phyloP scores from a whole-genome alignment of 2,888 invertebrate genomes.

The Heliconius cydno region DNA sequence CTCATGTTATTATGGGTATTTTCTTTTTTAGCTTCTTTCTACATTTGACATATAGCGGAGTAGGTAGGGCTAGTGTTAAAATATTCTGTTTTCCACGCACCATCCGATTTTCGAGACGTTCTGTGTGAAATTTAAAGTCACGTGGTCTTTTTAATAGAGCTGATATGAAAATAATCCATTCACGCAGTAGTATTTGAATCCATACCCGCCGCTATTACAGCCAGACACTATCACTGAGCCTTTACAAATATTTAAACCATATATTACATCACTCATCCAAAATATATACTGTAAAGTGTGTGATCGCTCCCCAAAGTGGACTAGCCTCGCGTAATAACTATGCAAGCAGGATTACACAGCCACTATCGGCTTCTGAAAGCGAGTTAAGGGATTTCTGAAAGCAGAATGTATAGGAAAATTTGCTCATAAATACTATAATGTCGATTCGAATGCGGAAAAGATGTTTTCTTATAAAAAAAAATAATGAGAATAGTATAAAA shows the following conservation, averaged over 20 bases:
- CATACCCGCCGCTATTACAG: background rate
- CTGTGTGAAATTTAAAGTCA: background rate
- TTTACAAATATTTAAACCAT: background rate
- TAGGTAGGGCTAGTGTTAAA: background rate
- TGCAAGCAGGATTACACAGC: conserved; percentile 3
- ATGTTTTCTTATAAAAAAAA: background rate
- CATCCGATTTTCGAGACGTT: background rate
- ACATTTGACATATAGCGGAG: background rate
- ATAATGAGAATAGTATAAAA: background rate
- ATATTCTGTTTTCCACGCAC: background rate
- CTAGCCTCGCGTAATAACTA: background rate
- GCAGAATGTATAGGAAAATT: background rate
- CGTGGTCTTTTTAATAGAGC: background rate
- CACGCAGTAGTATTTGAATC: background rate
- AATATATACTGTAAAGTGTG: background rate
- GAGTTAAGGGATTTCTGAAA: conserved; percentile 13
- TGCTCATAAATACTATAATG: conserved; percentile 9
- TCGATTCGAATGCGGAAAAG: no score
- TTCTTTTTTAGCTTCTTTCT: background rate
- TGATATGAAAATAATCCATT: background rate
- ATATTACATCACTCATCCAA: background rate
- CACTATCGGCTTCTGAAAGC: background rate
- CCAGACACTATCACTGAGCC: background rate
- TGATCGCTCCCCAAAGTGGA: background rate
- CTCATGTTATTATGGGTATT: background rate